Evolutionary conservation across 1,140 invertebrate genomes (phyloP).

Genomic region (Drosophila miranda): DNA sequence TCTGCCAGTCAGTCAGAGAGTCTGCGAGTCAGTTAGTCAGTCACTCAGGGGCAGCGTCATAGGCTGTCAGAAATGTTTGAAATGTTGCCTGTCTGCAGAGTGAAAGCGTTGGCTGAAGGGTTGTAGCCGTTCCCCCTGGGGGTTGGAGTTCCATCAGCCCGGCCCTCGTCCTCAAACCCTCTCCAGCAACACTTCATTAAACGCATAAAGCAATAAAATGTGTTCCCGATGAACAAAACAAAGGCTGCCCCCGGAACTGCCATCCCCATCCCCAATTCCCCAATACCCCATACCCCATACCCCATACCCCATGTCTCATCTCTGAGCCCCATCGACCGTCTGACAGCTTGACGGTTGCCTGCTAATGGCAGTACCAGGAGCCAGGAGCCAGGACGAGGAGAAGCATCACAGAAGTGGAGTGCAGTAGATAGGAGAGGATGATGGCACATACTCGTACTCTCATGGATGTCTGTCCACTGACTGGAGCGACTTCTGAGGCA

Average conservation of each 20-base stretch:
- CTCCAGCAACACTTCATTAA: conserved; percentile 73
- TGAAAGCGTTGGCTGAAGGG: conserved; percentile 65
- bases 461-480: not conserved
- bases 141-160: not conserved
- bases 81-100: conserved; percentile 54
- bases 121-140: conserved; percentile 40
- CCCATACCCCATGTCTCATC: not conserved
- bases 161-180: not conserved
- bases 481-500: no score
- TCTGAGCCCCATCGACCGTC: conserved; percentile 40
- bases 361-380: conserved; percentile 55
- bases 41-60: conserved; percentile 20
- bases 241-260: conserved; percentile 5
- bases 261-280: not conserved
- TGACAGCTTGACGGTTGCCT: conserved; percentile 66
- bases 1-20: conserved; percentile 24
- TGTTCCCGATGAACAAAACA: conserved; percentile 64
- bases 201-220: conserved; percentile 80
- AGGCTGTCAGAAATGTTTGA: conserved; percentile 76
- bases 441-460: not conserved
- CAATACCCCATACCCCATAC: no score
- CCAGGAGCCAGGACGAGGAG: not conserved
- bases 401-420: not conserved
- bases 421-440: conserved; percentile 5
- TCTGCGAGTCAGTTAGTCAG: conserved; percentile 22